phyloP scores from a whole-genome alignment of 2,888 invertebrate genomes.

The Mythimna loreyi region DNA sequence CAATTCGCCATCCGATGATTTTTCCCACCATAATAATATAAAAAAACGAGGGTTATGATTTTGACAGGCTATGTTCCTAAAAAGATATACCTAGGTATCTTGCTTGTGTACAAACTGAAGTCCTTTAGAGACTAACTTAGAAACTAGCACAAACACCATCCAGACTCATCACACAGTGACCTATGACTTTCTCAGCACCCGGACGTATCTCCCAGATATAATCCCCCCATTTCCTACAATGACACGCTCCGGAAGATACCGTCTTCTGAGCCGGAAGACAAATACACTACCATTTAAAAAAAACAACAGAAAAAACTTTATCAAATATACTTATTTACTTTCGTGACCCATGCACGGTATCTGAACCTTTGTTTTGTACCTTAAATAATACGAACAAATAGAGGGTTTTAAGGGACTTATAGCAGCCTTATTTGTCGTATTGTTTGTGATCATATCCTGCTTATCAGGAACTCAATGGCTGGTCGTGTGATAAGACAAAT shows the following conservation, averaged over 20 bases:
- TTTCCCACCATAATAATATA: no score
- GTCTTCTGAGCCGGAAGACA: constrained; percentile 5
- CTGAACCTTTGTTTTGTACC: constrained; percentile 17
- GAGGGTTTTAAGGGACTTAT: not conserved
- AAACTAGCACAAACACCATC: constrained; percentile 4
- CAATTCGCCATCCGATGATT: no score
- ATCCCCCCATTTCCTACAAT: constrained; percentile 19
- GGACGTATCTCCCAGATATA: constrained; percentile 1
- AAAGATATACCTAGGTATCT: no score
- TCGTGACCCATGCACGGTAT: constrained; percentile 5
- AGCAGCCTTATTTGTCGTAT: not conserved
- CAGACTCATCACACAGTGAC: not conserved
- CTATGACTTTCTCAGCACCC: constrained; percentile 13
- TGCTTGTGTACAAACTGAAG: no score
- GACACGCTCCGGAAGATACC: constrained; percentile 27
- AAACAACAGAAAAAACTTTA: constrained; percentile 17
- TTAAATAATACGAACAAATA: constrained; percentile 28
- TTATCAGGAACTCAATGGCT: constrained; percentile 8
- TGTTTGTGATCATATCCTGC: constrained; percentile 7
- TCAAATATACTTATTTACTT: constrained; percentile 34
- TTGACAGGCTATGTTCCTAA: no score
- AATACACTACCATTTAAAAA: constrained; percentile 14
- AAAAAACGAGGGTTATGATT: no score
- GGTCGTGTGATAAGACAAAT: constrained; percentile 14
- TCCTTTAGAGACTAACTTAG: no score